These are phyloP conservation scores for Drosophila jambulina DNA, from an alignment of 1,140 invertebrate genomes.

Conservation along the genomic window DNA sequence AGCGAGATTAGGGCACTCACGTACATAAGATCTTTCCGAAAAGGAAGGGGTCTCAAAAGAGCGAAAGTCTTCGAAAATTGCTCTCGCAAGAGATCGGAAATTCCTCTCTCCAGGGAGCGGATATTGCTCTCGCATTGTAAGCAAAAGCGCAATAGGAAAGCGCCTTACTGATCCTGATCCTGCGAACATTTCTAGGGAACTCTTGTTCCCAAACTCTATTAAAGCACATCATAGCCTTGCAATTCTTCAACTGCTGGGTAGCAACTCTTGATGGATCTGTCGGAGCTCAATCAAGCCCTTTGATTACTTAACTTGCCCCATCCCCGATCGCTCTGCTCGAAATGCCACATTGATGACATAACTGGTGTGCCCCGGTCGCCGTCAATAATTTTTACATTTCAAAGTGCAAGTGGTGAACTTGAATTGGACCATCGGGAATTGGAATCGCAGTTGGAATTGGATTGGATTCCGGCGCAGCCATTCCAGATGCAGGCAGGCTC, in stretches of 20 bases:
- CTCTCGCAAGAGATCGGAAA: too few species aligned
- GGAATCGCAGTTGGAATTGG: constrained; percentile 36
- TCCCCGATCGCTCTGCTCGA: constrained; percentile 9
- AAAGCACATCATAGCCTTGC: neutral
- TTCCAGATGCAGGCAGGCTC: neutral
- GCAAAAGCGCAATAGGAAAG: too few species aligned
- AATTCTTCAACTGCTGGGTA: neutral
- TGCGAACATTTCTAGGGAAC: too few species aligned
- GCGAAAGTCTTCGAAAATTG: too few species aligned
- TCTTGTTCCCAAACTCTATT: too few species aligned
- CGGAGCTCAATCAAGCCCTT: constrained; percentile 56
- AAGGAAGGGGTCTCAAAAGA: too few species aligned
- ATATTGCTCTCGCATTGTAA: too few species aligned
- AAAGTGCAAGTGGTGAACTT: constrained; percentile 78
- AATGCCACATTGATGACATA: constrained; percentile 77
- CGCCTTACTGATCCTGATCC: too few species aligned
- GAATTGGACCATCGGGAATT: constrained; percentile 76
- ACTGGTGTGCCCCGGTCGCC: constrained; percentile 26
- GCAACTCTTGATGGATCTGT: neutral
- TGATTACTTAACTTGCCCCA: constrained; percentile 74
- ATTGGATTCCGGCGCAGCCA: constrained; percentile 23
- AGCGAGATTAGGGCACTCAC: too few species aligned
- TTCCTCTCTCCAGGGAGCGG: too few species aligned
- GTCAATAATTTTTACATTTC: constrained; percentile 71
- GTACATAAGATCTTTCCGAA: too few species aligned